These are phyloP conservation scores for Australoheros facetus DNA, from an alignment of 2,797 vertebrate genomes.

Conservation along the genomic window DNA sequence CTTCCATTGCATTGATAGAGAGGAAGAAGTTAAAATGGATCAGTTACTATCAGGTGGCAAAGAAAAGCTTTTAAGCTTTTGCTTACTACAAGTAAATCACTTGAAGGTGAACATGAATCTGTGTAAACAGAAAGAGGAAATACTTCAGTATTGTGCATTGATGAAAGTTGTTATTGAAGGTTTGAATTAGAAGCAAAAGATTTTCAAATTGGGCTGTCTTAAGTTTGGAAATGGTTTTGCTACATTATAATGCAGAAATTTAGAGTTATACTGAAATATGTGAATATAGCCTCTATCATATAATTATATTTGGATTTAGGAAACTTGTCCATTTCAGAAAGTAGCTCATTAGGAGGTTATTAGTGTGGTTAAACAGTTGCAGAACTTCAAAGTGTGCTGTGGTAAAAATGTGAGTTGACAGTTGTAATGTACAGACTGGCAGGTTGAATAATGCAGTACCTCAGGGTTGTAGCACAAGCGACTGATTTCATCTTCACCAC, in stretches of 20 bases:
- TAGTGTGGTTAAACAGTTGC: not conserved
- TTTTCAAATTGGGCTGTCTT: not conserved
- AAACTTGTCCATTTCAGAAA: not conserved
- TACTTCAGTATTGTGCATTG: not conserved
- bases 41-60: not conserved
- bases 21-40: not conserved
- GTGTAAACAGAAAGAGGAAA: not conserved
- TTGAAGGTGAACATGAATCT: not conserved
- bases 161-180: not conserved
- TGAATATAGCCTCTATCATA: not conserved
- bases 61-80: not conserved
- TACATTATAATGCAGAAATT: not conserved
- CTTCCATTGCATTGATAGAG: not conserved
- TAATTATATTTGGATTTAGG: not conserved
- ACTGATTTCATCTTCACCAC: slow-evolving; percentile 44
- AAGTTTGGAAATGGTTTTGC: not conserved
- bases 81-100: not conserved
- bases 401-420: slow-evolving; percentile 24
- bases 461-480: slow-evolving; percentile 15
- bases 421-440: slow-evolving; percentile 39
- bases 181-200: not conserved
- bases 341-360: not conserved
- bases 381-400: slow-evolving; percentile 7
- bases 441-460: slow-evolving; percentile 33
- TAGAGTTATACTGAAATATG: not conserved